Percentiles rank a stretch among this genome's conserved stretches.
phyloP scores from a whole-genome alignment of 2,888 invertebrate genomes.

The Nowickia ferox region DNA sequence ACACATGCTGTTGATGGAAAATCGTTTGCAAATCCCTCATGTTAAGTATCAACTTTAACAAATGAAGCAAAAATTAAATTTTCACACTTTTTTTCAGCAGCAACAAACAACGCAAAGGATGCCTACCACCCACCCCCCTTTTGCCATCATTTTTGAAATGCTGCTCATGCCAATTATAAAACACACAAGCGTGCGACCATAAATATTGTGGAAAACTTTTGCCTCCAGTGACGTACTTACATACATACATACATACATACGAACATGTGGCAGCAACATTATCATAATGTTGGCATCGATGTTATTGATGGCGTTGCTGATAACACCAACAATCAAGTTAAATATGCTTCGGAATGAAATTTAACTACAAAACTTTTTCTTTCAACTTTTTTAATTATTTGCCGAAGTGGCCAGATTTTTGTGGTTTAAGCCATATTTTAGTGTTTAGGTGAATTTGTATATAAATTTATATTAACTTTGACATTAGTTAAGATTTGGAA shows the following conservation, averaged over 20 bases:
- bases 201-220: background rate
- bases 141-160: slow-evolving; percentile 7
- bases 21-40: slow-evolving; percentile 58
- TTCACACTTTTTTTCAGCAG: slow-evolving; percentile 60
- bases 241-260: too few species aligned
- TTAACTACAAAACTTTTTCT: slow-evolving; percentile 27
- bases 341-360: slow-evolving; percentile 29
- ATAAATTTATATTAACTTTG: too few species aligned
- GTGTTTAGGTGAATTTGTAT: background rate
- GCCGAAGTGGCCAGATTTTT: slow-evolving; percentile 15
- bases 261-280: slow-evolving; percentile 43
- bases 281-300: slow-evolving; percentile 54
- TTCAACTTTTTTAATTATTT: slow-evolving; percentile 15
- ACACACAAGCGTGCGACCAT: background rate
- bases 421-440: background rate
- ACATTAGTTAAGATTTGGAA: too few species aligned
- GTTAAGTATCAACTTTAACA: slow-evolving; percentile 68
- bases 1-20: slow-evolving; percentile 33
- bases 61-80: slow-evolving; percentile 66
- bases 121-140: background rate
- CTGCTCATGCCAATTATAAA: background rate
- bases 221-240: too few species aligned
- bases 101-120: slow-evolving; percentile 8
- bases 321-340: slow-evolving; percentile 51
- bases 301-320: slow-evolving; percentile 52